A percentile compares a stretch with the other conserved stretches of the same genome.
Evolutionary conservation across 2,888 invertebrate genomes (phyloP).

Genomic region (Pharmacophagus antenor): DNA sequence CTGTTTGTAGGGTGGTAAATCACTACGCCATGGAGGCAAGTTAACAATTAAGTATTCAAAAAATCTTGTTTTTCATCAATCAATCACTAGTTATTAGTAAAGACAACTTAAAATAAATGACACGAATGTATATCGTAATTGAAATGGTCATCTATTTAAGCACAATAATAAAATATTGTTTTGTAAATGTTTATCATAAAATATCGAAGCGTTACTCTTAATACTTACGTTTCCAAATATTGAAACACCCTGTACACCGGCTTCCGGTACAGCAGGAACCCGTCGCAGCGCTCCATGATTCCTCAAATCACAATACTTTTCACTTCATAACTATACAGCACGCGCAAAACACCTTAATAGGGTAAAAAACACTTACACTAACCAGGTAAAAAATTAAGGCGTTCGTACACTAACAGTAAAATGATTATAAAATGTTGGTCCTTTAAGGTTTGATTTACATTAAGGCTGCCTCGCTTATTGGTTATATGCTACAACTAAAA

Average conservation of each 20-base stretch:
- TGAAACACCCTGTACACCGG: slow-evolving; percentile 91
- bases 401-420: slow-evolving; percentile 59
- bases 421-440: slow-evolving; percentile 63
- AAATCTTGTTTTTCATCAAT: too few species aligned
- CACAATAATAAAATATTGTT: too few species aligned
- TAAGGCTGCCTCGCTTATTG: slow-evolving; percentile 63
- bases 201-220: not conserved
- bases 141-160: too few species aligned
- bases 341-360: slow-evolving; percentile 32
- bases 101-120: too few species aligned
- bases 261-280: slow-evolving; percentile 89
- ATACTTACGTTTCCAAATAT: slow-evolving; percentile 90
- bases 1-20: too few species aligned
- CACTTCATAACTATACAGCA: slow-evolving; percentile 40
- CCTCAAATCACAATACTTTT: slow-evolving; percentile 37
- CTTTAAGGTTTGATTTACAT: slow-evolving; percentile 64
- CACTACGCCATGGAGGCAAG: too few species aligned
- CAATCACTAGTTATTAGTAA: too few species aligned
- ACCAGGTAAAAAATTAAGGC: slow-evolving; percentile 69
- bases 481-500: slow-evolving; percentile 50
- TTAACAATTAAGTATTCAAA: too few species aligned
- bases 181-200: too few species aligned
- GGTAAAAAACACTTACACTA: slow-evolving; percentile 38
- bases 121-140: too few species aligned
- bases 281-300: slow-evolving; percentile 88